Evolutionary conservation across 2,888 invertebrate species (phyloP).

Genomic region (Cotesia congregata): DNA sequence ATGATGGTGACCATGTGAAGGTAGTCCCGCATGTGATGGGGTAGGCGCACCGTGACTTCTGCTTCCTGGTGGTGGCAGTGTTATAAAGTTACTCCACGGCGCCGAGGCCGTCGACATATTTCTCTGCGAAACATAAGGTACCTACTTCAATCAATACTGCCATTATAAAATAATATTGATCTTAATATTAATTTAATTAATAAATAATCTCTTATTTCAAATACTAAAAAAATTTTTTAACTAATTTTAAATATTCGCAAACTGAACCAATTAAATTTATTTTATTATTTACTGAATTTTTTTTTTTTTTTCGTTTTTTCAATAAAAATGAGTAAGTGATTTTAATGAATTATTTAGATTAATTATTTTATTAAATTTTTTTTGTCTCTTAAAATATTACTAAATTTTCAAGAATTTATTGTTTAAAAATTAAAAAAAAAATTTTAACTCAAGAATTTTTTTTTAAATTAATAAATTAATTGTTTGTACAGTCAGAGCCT

Average conservation of each 20-base stretch:
- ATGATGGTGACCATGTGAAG: slow-evolving; percentile 62
- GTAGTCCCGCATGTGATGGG: slow-evolving; percentile 53
- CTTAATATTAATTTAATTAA: neutral
- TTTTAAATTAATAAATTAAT: no score
- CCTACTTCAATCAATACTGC: slow-evolving; percentile 68
- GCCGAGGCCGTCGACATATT: slow-evolving; percentile 67
- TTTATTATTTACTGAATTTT: no score
- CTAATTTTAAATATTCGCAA: neutral
- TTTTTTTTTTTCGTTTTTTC: no score
- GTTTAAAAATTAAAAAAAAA: no score
- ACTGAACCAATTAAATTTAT: no score
- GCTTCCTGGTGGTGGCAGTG: slow-evolving; percentile 63
- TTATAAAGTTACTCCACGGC: slow-evolving; percentile 66
- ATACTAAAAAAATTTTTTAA: neutral
- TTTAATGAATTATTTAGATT: no score
- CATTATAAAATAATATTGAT: slow-evolving; percentile 41
- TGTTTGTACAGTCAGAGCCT: no score
- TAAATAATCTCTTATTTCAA: neutral
- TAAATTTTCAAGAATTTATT: no score
- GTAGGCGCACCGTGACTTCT: slow-evolving; percentile 58
- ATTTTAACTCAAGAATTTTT: no score
- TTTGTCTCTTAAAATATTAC: no score
- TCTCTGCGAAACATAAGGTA: slow-evolving; percentile 67
- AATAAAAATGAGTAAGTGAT: no score
- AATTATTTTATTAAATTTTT: no score